These are phyloP conservation scores for Andrena bicolor DNA, from an alignment of 2,888 invertebrate species.

Conservation along the genomic window DNA sequence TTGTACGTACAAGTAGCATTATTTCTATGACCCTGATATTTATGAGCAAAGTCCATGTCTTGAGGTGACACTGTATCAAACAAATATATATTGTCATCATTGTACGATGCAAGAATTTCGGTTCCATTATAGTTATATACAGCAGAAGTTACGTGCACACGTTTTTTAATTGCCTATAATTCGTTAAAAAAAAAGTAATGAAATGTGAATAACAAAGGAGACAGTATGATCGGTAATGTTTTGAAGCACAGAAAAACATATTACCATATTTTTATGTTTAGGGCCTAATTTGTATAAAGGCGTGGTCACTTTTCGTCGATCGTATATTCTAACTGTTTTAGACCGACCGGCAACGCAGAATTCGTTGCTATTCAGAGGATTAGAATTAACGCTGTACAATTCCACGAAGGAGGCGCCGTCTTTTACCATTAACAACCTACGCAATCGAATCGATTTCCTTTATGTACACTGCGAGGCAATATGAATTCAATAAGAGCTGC, in stretches of 20 bases:
- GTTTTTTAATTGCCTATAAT: slow-evolving; percentile 77
- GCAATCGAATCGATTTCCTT: slow-evolving; percentile 24
- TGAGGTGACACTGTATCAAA: slow-evolving; percentile 89
- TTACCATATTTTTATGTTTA: slow-evolving; percentile 40
- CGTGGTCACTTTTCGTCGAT: slow-evolving; percentile 87
- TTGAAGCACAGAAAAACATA: slow-evolving; percentile 21
- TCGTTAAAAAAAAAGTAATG: slow-evolving; percentile 7
- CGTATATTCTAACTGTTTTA: slow-evolving; percentile 91
- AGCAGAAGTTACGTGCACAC: slow-evolving; percentile 93
- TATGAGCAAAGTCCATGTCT: slow-evolving; percentile 85
- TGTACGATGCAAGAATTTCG: slow-evolving; percentile 97
- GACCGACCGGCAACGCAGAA: slow-evolving; percentile 95
- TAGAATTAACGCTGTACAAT: slow-evolving; percentile 94
- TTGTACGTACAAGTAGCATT: slow-evolving; percentile 74
- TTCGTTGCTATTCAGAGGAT: slow-evolving; percentile 92
- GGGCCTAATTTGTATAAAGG: slow-evolving; percentile 85
- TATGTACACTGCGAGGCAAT: background rate
- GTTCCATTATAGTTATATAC: slow-evolving; percentile 96
- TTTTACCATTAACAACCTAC: slow-evolving; percentile 87
- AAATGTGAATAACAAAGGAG: background rate
- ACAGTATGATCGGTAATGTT: background rate
- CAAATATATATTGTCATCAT: slow-evolving; percentile 96
- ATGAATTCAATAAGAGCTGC: background rate
- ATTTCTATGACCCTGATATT: slow-evolving; percentile 88
- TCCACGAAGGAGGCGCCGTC: slow-evolving; percentile 88